Evolutionary conservation across 1,140 invertebrate species (phyloP).

Genomic region (Drosophila sucinea): DNA sequence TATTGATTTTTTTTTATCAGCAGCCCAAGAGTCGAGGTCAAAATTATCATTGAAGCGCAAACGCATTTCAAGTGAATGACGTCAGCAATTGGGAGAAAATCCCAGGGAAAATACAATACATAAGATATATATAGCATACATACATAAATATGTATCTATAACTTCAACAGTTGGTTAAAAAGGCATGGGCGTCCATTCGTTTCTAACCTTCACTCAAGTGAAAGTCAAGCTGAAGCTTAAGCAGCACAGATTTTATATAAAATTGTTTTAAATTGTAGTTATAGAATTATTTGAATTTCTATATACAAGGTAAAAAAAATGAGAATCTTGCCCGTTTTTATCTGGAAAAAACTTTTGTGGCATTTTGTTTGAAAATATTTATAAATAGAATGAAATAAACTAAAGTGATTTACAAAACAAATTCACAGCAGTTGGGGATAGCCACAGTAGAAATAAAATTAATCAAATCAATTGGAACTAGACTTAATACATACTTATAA

Average conservation of each 20-base stretch:
- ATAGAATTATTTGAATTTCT: no score
- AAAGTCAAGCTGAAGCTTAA: not conserved
- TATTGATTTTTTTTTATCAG: constrained; percentile 39
- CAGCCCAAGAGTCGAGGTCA: not conserved
- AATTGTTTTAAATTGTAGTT: no score
- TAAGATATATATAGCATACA: not conserved
- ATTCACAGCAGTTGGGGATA: no score
- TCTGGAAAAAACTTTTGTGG: no score
- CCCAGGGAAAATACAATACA: constrained; percentile 7
- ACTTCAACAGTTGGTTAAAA: constrained; percentile 5
- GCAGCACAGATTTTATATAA: not conserved
- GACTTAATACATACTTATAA: no score
- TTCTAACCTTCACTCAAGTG: constrained; percentile 6
- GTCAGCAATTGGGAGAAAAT: not conserved
- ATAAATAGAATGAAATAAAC: no score
- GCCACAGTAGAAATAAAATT: no score
- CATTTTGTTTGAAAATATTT: no score
- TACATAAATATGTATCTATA: constrained; percentile 3
- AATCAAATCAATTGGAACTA: no score
- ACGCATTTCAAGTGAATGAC: not conserved
- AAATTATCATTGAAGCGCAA: constrained; percentile 6
- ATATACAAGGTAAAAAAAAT: no score
- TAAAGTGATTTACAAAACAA: no score
- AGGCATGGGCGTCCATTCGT: not conserved
- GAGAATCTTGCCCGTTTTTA: no score